phyloP scores from a whole-genome alignment of 2,888 invertebrate species.

The Hypomecis atomaria region DNA sequence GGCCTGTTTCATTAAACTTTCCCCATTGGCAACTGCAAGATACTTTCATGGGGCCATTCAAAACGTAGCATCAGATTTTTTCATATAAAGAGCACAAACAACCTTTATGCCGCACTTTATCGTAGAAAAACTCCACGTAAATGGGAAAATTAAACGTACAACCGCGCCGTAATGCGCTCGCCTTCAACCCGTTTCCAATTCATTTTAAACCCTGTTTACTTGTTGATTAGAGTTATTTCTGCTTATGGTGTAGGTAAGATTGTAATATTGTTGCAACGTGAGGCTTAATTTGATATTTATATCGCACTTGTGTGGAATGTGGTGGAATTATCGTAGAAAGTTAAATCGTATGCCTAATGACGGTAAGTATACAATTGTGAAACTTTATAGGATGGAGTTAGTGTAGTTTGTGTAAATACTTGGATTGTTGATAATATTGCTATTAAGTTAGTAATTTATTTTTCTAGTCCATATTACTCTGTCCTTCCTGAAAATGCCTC shows the following conservation, averaged over 20 bases:
- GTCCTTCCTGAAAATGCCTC: no score
- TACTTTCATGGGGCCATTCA: constrained; percentile 59
- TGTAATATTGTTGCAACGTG: constrained; percentile 33
- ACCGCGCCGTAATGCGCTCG: constrained; percentile 44
- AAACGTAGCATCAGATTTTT: constrained; percentile 65
- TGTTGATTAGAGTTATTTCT: constrained; percentile 15
- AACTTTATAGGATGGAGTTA: background rate
- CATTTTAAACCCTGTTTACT: constrained; percentile 24
- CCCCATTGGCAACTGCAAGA: constrained; percentile 48
- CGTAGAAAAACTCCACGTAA: constrained; percentile 55
- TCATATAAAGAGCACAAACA: constrained; percentile 60
- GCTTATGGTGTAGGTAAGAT: constrained; percentile 7
- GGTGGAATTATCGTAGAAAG: constrained; percentile 18
- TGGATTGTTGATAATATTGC: background rate
- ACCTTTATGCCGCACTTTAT: constrained; percentile 54
- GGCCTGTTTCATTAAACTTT: constrained; percentile 58
- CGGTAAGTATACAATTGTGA: constrained; percentile 5
- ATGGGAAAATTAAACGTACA: constrained; percentile 61
- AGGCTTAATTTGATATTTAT: constrained; percentile 30
- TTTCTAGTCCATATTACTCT: no score
- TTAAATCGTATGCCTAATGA: constrained; percentile 23
- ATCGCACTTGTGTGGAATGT: constrained; percentile 26
- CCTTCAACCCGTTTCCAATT: constrained; percentile 43
- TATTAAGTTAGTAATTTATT: no score
- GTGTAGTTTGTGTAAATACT: background rate